phyloP scores from a whole-genome alignment of 2,797 vertebrate genomes.

The Cyclopterus lumpus region DNA sequence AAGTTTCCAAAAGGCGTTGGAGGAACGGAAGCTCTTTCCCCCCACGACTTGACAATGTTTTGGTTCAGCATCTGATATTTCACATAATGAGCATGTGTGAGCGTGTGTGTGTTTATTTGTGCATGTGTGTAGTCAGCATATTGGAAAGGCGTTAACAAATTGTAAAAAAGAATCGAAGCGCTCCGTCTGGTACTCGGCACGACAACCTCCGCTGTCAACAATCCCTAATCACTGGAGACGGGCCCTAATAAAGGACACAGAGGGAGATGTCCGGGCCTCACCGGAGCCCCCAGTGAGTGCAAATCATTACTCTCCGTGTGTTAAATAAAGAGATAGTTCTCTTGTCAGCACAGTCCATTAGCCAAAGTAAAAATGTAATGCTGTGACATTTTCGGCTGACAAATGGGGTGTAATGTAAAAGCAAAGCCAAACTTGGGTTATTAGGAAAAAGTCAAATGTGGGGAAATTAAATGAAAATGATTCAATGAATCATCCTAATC shows the following conservation, averaged over 20 bases:
- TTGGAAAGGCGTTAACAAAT: constrained; percentile 66
- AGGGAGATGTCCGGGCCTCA: constrained; percentile 70
- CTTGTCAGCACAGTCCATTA: constrained; percentile 71
- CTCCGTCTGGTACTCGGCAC: constrained; percentile 65
- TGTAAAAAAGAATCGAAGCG: constrained; percentile 34
- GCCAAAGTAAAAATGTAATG: constrained; percentile 65
- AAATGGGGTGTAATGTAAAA: constrained; percentile 30
- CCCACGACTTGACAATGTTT: constrained; percentile 64
- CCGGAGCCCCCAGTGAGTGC: constrained; percentile 66
- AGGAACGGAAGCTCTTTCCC: constrained; percentile 57
- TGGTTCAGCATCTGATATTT: constrained; percentile 72
- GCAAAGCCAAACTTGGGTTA: constrained; percentile 43
- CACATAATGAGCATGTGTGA: constrained; percentile 70
- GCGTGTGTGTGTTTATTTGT: constrained; percentile 14
- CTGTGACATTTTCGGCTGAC: constrained; percentile 64
- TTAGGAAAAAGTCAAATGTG: constrained; percentile 33
- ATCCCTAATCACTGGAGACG: constrained; percentile 79
- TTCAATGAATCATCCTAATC: constrained; percentile 13
- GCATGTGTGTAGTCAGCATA: constrained; percentile 24
- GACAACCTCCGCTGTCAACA: constrained; percentile 75
- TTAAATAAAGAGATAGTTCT: constrained; percentile 66
- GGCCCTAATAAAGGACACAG: constrained; percentile 75
- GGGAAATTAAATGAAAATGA: constrained; percentile 33
- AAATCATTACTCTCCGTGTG: constrained; percentile 74
- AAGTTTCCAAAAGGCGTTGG: constrained; percentile 60